Percentiles rank a stretch among this genome's conserved stretches.
Conservation (phyloP, 2,797 vertebrate genomes). For the Muscicapa striata region DNA sequence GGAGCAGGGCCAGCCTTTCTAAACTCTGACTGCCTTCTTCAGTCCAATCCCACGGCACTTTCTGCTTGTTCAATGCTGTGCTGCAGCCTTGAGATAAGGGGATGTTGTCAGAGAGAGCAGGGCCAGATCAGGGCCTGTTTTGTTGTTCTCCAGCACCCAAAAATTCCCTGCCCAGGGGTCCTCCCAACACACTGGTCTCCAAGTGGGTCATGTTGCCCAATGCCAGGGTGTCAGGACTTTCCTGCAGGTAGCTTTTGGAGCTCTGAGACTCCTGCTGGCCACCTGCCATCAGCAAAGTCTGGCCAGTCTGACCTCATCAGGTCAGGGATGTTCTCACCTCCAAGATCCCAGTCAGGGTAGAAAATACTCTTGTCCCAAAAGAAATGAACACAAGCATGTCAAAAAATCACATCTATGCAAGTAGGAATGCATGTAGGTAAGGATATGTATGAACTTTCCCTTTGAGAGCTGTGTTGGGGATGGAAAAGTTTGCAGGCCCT, state of each 20-base stretch:
- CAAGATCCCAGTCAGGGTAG: background rate
- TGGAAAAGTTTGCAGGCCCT: slow-evolving; percentile 1
- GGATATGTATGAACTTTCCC: background rate
- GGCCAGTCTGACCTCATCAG: rapidly evolving
- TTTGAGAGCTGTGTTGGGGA: background rate
- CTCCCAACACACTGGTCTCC: background rate
- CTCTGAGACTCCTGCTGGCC: rapidly evolving
- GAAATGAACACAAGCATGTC: rapidly evolving
- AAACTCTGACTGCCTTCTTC: background rate
- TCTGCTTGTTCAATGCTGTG: background rate
- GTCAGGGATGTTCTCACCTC: background rate
- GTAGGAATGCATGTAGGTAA: background rate
- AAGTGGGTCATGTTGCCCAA: background rate
- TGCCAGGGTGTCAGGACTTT: background rate
- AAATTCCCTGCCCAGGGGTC: background rate
- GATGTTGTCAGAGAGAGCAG: background rate
- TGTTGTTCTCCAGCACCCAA: rapidly evolving
- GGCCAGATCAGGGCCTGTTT: background rate
- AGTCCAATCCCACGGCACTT: background rate
- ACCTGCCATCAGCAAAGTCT: background rate
- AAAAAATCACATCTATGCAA: background rate
- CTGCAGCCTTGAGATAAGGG: background rate
- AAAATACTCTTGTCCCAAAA: background rate
- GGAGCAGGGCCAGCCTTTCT: background rate
- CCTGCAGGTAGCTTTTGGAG: background rate